Base-by-base conservation (phyloP, 2,888 invertebrate genomes). In the Sialis fuliginosa region DNA sequence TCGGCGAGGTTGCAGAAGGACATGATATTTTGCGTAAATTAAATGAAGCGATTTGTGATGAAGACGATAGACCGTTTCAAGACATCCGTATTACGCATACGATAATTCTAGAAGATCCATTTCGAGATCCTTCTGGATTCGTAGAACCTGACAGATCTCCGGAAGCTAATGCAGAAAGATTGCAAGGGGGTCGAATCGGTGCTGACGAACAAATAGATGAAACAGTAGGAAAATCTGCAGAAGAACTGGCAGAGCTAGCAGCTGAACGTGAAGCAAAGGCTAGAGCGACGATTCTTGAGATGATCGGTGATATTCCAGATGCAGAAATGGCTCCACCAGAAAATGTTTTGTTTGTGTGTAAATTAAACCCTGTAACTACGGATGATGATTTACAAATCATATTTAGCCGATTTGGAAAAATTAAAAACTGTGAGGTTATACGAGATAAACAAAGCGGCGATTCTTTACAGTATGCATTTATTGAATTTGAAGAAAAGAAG, bases 291-390 rank as follows among this genome's bases (percentile, higher is more conserved):
- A 91, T 98, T 55, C 70, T 99, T 39, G 97, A 97, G 72, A 97
- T 99, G 71, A 91, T 97, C 22, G 97, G 97, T 0, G 98, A 98
- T 64, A 71, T 98, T 48, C 96, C 96, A 0, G 89, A 95, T 69
- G 96, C 91, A 9, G 96, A 98, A 49, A 86, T 95, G 64, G 92
- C 91, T 6, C 98, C 98, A 0, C 96, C 97, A 6, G 98, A 99
- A 68, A 97, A 98, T 71, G 96, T 99, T 2, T 70, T 99, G 0
- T 99, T 99, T 69, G 92, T 99, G 33, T 99, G 98, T 65, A 99
- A 98, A 68, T 70, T 99, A 13, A 98, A 99, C 70, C 96, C 97
- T 1, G 92, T 98, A 0, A 99, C 98, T 1, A 90, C 81, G 7
- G 95, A 95, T 62, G 96, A 96, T 58, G 95, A 97, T 65, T 69